phyloP scores from a whole-genome alignment of 1,140 invertebrate genomes.

The Euura lappo region DNA sequence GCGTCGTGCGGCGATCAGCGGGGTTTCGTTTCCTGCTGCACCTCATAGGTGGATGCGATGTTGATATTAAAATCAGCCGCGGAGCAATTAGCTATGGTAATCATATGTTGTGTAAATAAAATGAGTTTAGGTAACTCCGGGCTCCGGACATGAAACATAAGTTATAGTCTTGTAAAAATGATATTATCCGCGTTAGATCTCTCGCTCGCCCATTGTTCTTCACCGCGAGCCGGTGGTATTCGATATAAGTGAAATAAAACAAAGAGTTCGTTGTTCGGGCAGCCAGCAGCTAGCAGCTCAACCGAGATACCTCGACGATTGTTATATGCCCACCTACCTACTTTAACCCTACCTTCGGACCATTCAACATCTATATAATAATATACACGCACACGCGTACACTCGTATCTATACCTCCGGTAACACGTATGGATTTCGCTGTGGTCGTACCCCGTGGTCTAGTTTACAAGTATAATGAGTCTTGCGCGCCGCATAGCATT shows the following conservation, averaged over 20 bases:
- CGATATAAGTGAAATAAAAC: slow-evolving; percentile 14
- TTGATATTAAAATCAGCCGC: neutral
- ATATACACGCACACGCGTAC: slow-evolving; percentile 5
- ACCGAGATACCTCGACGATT: no score
- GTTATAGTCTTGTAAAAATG: slow-evolving; percentile 50
- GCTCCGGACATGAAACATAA: neutral
- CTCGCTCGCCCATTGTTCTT: slow-evolving; percentile 47
- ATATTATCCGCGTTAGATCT: slow-evolving; percentile 57
- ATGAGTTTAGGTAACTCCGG: neutral
- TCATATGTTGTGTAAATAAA: slow-evolving; percentile 5
- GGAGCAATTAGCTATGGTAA: neutral
- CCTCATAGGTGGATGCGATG: no score
- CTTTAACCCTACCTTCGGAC: no score
- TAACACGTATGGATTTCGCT: slow-evolving; percentile 33
- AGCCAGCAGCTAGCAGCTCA: no score
- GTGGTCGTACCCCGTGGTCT: slow-evolving; percentile 53
- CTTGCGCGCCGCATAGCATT: slow-evolving; percentile 62
- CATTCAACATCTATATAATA: no score
- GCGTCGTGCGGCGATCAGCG: neutral
- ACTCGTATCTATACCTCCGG: no score
- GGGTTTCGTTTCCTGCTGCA: neutral
- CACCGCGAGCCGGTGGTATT: neutral
- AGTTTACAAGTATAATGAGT: slow-evolving; percentile 64
- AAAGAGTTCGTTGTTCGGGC: slow-evolving; percentile 7
- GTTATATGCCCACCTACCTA: no score